These are phyloP conservation scores for Diceros bicornis DNA, from an alignment of 2,797 vertebrate species.

Conservation along the genomic window DNA sequence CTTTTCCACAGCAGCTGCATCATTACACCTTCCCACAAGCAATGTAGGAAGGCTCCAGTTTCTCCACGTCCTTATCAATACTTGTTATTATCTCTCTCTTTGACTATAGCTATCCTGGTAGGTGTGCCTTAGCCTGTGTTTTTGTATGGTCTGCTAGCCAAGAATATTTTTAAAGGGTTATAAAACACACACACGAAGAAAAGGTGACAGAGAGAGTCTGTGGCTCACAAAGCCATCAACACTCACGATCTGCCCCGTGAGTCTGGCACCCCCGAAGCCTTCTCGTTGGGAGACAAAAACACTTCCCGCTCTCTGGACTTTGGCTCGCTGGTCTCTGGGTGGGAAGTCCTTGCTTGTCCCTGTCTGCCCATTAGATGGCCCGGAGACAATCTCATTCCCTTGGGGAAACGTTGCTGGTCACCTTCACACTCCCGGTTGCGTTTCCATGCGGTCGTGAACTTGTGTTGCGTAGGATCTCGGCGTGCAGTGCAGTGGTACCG, in stretches of 20 bases:
- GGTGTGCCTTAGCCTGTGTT: background rate
- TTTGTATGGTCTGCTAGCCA: background rate
- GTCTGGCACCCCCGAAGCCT: background rate
- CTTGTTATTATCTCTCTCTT: background rate
- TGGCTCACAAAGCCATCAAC: background rate
- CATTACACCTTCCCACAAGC: background rate
- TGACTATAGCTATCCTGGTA: background rate
- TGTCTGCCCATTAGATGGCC: too few species aligned
- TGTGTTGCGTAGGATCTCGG: too few species aligned
- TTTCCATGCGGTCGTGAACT: background rate
- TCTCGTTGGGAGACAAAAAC: background rate
- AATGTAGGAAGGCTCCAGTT: fast-evolving
- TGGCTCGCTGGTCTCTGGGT: background rate
- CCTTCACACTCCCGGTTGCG: background rate
- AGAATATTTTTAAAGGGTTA: constrained; percentile 9
- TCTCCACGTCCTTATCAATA: background rate
- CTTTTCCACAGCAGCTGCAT: background rate
- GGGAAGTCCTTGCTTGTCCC: background rate
- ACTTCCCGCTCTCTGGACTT: background rate
- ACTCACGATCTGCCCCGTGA: background rate
- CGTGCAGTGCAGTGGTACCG: fast-evolving
- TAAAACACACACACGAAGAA: background rate
- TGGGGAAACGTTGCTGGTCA: background rate
- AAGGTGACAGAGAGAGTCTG: background rate
- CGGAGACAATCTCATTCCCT: background rate